Conservation (phyloP, 2,113 vertebrate species). For the Cavia porcellus region DNA sequence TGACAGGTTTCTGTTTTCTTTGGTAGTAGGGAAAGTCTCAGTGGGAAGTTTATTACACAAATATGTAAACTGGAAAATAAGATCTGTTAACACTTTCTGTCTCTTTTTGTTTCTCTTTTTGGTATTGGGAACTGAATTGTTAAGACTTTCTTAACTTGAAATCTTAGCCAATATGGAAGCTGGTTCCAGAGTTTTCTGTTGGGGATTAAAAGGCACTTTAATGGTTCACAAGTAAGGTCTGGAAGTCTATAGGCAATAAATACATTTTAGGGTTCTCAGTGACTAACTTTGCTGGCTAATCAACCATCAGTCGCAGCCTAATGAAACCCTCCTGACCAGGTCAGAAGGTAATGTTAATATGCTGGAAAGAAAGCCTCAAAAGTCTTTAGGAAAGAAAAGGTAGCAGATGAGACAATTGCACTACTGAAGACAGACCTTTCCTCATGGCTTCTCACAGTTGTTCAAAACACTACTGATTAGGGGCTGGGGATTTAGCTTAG, state of each 20-base stretch:
- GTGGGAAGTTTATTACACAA: conserved; percentile 28
- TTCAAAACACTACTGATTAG: not conserved
- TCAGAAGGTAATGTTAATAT: conserved; percentile 56
- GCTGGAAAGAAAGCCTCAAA: conserved; percentile 31
- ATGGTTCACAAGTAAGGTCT: conserved; percentile 18
- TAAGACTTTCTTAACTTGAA: conserved; percentile 51
- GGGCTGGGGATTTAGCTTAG: too few relatives aligned
- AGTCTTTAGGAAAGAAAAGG: conserved; percentile 38
- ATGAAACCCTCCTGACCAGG: conserved; percentile 48
- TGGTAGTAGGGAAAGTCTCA: not conserved
- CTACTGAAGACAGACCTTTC: conserved; percentile 1
- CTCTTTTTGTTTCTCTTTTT: not conserved
- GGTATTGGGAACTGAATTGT: not conserved
- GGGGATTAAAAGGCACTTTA: conserved; percentile 43
- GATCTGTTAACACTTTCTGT: not conserved
- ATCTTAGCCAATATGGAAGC: not conserved
- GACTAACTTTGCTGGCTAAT: conserved; percentile 33
- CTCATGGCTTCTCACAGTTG: not conserved
- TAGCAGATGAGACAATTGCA: not conserved
- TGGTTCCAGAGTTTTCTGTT: conserved; percentile 14
- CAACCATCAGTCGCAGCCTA: not conserved
- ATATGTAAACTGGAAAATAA: not conserved
- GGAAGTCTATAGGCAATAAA: conserved; percentile 48
- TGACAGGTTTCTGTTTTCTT: conserved; percentile 12
- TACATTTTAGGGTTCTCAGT: not conserved